These are phyloP conservation scores for Cirrhinus mrigala DNA, from an alignment of 2,797 vertebrate species.

Conservation along the genomic window DNA sequence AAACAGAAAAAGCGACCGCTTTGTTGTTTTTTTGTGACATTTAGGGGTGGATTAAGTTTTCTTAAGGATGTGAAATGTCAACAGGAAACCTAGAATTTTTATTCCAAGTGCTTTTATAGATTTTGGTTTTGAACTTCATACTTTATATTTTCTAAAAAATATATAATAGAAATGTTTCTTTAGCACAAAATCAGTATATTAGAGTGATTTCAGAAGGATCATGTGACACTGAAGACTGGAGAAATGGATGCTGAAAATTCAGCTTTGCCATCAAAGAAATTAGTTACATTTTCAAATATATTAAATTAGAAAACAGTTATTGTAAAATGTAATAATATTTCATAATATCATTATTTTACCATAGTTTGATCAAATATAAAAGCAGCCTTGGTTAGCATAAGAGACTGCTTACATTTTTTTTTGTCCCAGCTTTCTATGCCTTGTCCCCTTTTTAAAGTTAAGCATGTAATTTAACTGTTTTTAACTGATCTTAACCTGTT, in stretches of 20 bases:
- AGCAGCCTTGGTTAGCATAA: neutral
- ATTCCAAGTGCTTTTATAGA: neutral
- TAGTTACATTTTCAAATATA: neutral
- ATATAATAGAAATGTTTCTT: neutral
- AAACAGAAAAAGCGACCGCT: neutral
- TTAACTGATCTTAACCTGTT: neutral
- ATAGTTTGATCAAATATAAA: neutral
- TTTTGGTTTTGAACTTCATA: neutral
- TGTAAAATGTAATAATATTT: neutral
- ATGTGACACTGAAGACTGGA: neutral
- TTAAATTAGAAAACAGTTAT: neutral
- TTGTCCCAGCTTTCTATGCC: no score
- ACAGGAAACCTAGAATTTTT: neutral
- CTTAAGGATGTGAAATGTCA: neutral
- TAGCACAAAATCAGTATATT: neutral
- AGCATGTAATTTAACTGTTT: neutral
- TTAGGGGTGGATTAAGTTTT: neutral
- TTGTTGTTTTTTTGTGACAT: neutral
- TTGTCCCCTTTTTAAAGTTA: no score
- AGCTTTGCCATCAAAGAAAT: neutral
- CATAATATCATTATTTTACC: neutral
- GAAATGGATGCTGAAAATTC: neutral
- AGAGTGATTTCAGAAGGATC: neutral
- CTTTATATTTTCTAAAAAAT: neutral
- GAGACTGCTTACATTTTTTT: neutral